A percentile compares a stretch with the other conserved stretches of the same genome.
These are phyloP conservation scores for Sebastes paucispinis DNA, from an alignment of 2,797 vertebrate species.

Conservation along the genomic window DNA sequence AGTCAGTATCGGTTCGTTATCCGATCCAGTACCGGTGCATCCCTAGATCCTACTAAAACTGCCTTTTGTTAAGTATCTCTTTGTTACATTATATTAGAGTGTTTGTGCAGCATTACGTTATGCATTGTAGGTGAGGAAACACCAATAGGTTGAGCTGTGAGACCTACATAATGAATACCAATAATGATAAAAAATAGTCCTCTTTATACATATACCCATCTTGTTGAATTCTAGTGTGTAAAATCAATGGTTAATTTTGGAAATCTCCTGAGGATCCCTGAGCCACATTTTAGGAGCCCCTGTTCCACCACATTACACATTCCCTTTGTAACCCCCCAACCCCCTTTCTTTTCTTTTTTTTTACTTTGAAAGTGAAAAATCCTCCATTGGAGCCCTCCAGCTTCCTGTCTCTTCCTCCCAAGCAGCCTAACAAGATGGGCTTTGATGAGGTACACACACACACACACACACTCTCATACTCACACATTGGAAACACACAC, in stretches of 20 bases:
- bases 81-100: not conserved
- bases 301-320: conserved; percentile 39
- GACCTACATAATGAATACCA: not conserved
- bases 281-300: conserved; percentile 6
- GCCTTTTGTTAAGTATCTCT: not conserved
- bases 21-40: too few relatives aligned
- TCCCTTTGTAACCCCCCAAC: conserved; percentile 49
- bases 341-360: conserved; percentile 1
- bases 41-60: not conserved
- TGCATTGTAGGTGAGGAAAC: not conserved
- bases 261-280: not conserved
- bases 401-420: conserved; percentile 85
- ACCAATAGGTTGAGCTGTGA: not conserved
- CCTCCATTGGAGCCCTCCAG: conserved; percentile 89
- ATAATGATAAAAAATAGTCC: not conserved
- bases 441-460: conserved; percentile 92
- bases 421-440: conserved; percentile 92
- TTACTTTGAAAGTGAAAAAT: conserved; percentile 84
- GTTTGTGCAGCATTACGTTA: not conserved
- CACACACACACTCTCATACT: not conserved
- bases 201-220: not conserved
- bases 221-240: not conserved
- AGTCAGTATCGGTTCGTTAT: too few relatives aligned
- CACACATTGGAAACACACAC: conserved; percentile 1
- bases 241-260: not conserved